Base-by-base conservation (phyloP, 2,888 invertebrate genomes). In the Congeria kusceri region DNA sequence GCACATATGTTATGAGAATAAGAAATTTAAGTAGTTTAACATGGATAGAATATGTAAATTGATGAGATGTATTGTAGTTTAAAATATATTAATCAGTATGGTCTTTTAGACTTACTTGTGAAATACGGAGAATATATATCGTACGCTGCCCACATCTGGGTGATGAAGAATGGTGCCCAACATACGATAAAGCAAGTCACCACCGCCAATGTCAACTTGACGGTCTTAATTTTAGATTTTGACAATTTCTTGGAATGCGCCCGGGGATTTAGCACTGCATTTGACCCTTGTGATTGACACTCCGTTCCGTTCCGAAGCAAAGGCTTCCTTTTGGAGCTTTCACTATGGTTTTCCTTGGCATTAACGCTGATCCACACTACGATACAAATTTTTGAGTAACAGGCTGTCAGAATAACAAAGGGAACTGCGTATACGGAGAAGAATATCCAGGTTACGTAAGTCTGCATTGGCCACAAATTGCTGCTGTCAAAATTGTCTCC, bases 121-220 rank as follows among this genome's bases (percentile, higher is more conserved):
- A 68, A 83, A 68, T 89, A 87, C 1, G 87, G 87, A 1, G 88
- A 84, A 15, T 82, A 75, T 1, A 63, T 25, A 61, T 92, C 91
- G 80, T 83, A 91, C 0, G 92, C 93, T 23, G 91, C 87, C 95
- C 95, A 96, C 53, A 96, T 93, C 90, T 95, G 95, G n/a, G 95
- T 95, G 56, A 95, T 94, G 84, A 96, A 95, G 90, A 95, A 96
- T 1, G 96, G 96, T 62, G 95, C 94, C 88, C 96, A 96, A 86
- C 96, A 96, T 59, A 95, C 92, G 53, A 96, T 95, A 92, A 96
- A 96, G 91, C 96, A 95, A 29, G 95, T 86, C 29, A 95, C 94
- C 15, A 95, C 94, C 0, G 94, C 93, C 58, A 94, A 87, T 4
- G 95, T 95, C 72, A 95, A 86, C 74, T 94, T 94, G 7, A 95